Percentiles rank a stretch among this genome's conserved stretches.
These are phyloP conservation scores for Apodemus speciosus DNA, from an alignment of 2,113 vertebrate genomes.

Conservation along the genomic window DNA sequence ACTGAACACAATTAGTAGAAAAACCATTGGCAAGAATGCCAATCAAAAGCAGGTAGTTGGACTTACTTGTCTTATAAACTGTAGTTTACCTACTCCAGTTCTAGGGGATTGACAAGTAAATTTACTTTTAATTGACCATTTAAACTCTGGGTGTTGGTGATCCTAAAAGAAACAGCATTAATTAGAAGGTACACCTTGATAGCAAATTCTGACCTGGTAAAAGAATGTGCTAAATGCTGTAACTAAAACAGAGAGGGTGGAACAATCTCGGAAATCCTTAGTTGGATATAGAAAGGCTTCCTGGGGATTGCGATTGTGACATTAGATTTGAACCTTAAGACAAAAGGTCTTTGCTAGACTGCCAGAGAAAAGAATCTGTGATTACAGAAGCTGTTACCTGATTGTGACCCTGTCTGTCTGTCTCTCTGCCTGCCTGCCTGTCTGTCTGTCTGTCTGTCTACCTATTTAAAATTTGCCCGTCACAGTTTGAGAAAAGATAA, in stretches of 20 bases:
- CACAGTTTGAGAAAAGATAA: slow-evolving; percentile 1
- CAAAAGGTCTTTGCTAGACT: background rate
- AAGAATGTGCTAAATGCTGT: background rate
- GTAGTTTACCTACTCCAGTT: background rate
- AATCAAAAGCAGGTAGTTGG: background rate
- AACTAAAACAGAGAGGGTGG: background rate
- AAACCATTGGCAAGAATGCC: background rate
- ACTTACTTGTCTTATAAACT: background rate
- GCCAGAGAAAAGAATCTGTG: slow-evolving; percentile 28
- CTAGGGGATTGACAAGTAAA: background rate
- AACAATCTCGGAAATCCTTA: background rate
- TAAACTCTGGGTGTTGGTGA: background rate
- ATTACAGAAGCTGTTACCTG: background rate
- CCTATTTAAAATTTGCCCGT: background rate
- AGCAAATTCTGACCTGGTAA: background rate
- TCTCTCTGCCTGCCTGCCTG: too few species aligned
- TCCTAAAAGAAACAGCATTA: background rate
- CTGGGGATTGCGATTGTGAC: background rate
- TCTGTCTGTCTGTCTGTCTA: too few species aligned
- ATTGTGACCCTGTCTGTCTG: too few species aligned
- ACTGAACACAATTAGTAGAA: background rate
- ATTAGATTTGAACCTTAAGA: slow-evolving; percentile 30
- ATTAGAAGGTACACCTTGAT: background rate
- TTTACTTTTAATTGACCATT: background rate
- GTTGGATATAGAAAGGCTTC: background rate